A percentile compares a stretch with the other conserved stretches of the same genome.
Conservation (phyloP, 2,113 vertebrate species). For the Pedetes capensis region DNA sequence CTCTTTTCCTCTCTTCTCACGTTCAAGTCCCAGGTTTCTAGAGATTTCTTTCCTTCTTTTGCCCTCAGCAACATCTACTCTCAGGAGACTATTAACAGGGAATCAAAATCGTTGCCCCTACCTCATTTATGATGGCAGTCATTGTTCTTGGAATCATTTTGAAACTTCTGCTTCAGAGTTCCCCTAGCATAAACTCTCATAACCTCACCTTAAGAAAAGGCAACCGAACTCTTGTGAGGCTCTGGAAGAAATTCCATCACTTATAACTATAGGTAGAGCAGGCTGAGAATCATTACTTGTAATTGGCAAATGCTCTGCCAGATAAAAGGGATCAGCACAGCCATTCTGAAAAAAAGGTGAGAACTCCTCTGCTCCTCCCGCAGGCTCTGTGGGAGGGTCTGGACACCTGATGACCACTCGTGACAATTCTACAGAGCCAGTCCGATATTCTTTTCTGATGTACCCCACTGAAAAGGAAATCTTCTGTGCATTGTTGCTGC, state of each 20-base stretch:
- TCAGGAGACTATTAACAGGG: background rate
- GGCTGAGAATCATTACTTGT: background rate
- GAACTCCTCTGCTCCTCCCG: fast-evolving
- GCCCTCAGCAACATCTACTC: background rate
- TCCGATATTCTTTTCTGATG: background rate
- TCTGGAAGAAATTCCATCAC: background rate
- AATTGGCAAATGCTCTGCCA: background rate
- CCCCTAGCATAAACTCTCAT: background rate
- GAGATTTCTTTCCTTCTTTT: background rate
- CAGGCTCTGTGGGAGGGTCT: fast-evolving
- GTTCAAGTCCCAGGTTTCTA: background rate
- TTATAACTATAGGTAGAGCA: background rate
- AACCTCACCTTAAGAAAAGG: background rate
- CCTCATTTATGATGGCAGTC: background rate
- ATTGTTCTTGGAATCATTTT: background rate
- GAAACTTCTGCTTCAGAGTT: background rate
- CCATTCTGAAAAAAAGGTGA: background rate
- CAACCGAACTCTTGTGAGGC: background rate
- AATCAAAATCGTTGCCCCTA: background rate
- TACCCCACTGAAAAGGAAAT: too few relatives aligned
- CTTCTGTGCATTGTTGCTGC: background rate
- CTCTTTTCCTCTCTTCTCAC: background rate
- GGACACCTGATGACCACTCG: background rate
- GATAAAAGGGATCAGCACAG: background rate
- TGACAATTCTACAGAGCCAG: fast-evolving